Base-by-base conservation (phyloP, 2,888 invertebrate genomes). In the Parthenolecanium corni region DNA sequence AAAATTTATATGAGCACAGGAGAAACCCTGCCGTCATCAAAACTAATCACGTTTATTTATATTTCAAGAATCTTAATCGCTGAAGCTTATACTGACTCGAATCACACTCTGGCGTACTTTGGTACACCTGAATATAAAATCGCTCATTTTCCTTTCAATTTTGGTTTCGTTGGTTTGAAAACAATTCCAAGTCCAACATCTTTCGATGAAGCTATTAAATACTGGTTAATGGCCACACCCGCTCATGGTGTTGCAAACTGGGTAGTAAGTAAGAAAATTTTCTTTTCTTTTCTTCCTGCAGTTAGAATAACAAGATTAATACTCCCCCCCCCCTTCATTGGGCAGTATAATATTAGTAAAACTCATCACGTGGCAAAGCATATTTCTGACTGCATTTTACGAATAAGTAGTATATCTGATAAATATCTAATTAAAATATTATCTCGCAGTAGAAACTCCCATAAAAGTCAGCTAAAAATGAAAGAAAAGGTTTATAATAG, bases 131-230 rank as follows among this genome's bases (percentile, higher is more conserved):
- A 52, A 1, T 25, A 24, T 1, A 20, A 14, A 2, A 47, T 57
- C 11, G 44, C 46, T 18, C 54, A 64, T 14, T 12, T 54, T 21
- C 65, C 66, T 1, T 66, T 66, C 40, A 66, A 66, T 52, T 66
- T 65, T n/a, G 36, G 36, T 4, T 44, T 66, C 12, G 25, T 65
- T 1, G 0, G 0, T 1, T 2, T 36, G 5, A 16, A 44, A 11
- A 40, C 2, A 12, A 16, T 38, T 14, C 12, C 52, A 1, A 16
- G 42, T 6, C n/a, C 57, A 0, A 0, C 25, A 11, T 12, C 11
- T 1, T 49, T 65, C 11, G 44, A 64, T 2, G 1, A 2, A 2
- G 0, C 1, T 0, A 24, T 66, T 6, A 1, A 14, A 6, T 0
- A 5, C 0, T 66, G 66, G 66, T 16, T 66, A 14, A 47, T n/a